Evolutionary conservation across 2,888 invertebrate genomes (phyloP).

Genomic region (Petrolisthes cinctipes): DNA sequence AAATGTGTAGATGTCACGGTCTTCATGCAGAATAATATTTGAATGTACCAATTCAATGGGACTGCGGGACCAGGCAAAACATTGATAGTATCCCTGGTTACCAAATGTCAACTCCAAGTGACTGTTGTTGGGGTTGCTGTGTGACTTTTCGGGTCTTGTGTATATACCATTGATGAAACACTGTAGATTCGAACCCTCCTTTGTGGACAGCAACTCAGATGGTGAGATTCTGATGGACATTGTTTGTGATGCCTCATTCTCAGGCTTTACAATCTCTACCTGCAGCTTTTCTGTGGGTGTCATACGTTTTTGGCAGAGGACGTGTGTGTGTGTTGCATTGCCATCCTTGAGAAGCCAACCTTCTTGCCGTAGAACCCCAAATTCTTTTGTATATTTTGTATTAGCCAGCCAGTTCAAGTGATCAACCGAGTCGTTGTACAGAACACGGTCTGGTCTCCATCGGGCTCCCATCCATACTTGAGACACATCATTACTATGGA

Average conservation of each 20-base stretch:
- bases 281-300: background rate
- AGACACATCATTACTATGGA: background rate
- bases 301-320: slow-evolving; percentile 35
- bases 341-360: slow-evolving; percentile 47
- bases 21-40: slow-evolving; percentile 34
- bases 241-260: background rate
- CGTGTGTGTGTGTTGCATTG: slow-evolving; percentile 6
- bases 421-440: slow-evolving; percentile 37
- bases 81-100: slow-evolving; percentile 51
- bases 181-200: slow-evolving; percentile 4
- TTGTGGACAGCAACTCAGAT: background rate
- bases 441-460: slow-evolving; percentile 20
- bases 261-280: slow-evolving; percentile 20
- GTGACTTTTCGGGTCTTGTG: background rate
- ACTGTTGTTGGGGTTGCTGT: background rate
- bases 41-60: slow-evolving; percentile 29
- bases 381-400: slow-evolving; percentile 30
- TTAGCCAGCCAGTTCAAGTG: slow-evolving; percentile 56
- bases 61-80: slow-evolving; percentile 46
- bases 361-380: slow-evolving; percentile 32
- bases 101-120: slow-evolving; percentile 11
- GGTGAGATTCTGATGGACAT: slow-evolving; percentile 30
- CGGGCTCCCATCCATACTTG: slow-evolving; percentile 40
- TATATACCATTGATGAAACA: slow-evolving; percentile 54
- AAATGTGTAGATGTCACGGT: slow-evolving; percentile 21